Percentiles rank a stretch among this genome's conserved stretches.
These are phyloP conservation scores for Apamea epomidion DNA, from an alignment of 2,888 invertebrate species.

Conservation along the genomic window DNA sequence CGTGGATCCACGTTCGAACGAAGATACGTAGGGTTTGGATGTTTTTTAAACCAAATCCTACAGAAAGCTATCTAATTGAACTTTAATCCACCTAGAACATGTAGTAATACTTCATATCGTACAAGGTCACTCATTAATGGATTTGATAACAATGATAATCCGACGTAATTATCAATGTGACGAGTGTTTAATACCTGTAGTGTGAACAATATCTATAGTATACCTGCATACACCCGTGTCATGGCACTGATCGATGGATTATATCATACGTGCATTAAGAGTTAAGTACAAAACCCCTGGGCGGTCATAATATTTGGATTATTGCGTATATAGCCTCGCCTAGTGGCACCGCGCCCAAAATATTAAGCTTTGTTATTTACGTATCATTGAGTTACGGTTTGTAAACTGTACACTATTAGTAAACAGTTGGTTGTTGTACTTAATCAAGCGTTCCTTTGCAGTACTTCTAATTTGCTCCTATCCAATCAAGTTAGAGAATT, in stretches of 20 bases:
- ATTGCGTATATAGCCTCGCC: neutral
- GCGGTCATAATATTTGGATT: neutral
- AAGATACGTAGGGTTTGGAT: neutral
- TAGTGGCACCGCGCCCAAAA: neutral
- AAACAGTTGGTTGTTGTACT: neutral
- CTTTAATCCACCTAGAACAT: neutral
- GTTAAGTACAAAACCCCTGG: conserved; percentile 1
- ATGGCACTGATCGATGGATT: neutral
- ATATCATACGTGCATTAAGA: neutral
- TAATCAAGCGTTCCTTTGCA: neutral
- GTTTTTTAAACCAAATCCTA: neutral
- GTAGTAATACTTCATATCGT: neutral
- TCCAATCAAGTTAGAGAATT: neutral
- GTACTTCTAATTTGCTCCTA: neutral
- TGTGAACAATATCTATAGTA: neutral
- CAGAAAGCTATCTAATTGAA: neutral
- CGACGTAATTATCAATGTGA: conserved; percentile 19
- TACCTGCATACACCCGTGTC: neutral
- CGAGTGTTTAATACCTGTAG: neutral
- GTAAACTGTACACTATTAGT: neutral
- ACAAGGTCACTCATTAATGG: conserved; percentile 18
- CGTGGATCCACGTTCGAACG: too few species aligned
- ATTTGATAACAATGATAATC: conserved; percentile 34
- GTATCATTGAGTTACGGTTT: neutral
- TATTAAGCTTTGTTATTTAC: neutral